phyloP scores from a whole-genome alignment of 2,888 invertebrate genomes.

The Coelogynopora nodosa region DNA sequence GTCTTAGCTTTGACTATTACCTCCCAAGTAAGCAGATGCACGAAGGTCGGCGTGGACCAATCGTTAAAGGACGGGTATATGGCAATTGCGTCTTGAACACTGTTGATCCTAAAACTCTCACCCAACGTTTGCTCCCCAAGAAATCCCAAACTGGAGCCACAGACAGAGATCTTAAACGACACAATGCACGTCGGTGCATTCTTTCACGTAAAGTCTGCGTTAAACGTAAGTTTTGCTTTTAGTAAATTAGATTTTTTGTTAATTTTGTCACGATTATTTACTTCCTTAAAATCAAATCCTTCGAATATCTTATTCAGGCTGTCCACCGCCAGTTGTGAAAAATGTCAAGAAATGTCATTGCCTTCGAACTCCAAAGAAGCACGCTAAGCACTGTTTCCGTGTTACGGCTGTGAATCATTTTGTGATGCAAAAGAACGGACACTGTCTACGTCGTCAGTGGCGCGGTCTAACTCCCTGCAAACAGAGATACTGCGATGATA shows the following conservation, averaged over 20 bases:
- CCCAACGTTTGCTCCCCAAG: not conserved
- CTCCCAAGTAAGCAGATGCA: not conserved
- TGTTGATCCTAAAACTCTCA: not conserved
- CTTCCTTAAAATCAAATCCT: not conserved
- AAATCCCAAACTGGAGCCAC: conserved; percentile 13
- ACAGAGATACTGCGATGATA: not conserved
- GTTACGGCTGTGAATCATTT: not conserved
- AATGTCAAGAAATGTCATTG: conserved; percentile 26
- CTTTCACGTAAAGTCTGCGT: conserved; percentile 12
- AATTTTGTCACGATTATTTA: not conserved
- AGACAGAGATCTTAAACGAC: conserved; percentile 20
- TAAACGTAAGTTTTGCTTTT: not conserved
- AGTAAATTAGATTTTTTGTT: not conserved
- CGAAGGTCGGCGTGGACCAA: not conserved
- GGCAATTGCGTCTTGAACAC: conserved; percentile 37
- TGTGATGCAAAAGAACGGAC: conserved; percentile 26
- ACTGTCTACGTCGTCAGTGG: conserved; percentile 32
- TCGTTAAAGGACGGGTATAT: not conserved
- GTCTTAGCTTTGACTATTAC: conserved; percentile 39
- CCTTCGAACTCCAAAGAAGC: conserved; percentile 16
- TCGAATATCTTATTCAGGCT: too few relatives aligned
- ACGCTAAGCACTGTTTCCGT: conserved; percentile 12
- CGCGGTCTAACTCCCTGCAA: conserved; percentile 25
- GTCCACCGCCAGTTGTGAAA: not conserved
- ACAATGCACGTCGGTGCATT: conserved; percentile 1